Base-by-base conservation (phyloP, 2,888 invertebrate genomes). In the Amphipoea lucens region DNA sequence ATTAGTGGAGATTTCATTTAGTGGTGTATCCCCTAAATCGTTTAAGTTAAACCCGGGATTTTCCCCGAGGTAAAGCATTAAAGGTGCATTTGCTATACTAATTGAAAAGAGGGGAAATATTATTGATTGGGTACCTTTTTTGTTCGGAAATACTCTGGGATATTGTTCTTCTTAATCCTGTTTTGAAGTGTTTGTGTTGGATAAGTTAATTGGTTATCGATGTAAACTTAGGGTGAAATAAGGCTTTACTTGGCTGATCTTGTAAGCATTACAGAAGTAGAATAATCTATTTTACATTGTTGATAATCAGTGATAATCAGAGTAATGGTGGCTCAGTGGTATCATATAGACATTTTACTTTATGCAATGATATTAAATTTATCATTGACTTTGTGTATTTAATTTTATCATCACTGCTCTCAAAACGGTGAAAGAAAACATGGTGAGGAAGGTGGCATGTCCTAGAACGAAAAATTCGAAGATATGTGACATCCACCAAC, bases 21-120 rank as follows among this genome's bases (percentile, higher is more conserved):
- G 93, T 92, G 89, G 80, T 14, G 79, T 86, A 90, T 93, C 94
- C 94, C 95, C 95, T 92, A 94, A 95, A 96, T 94, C 95, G 95
- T 93, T 96, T 94, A 94, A 95, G 95, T 94, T 95, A 93, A 93
- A 92, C 90, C 91, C 87, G 90, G 93, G 92, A 91, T 94, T 84
- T 95, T 94, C 95, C 93, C 93, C 91, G 85, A 90, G 91, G 92
- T 92, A 92, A 92, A 91, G 93, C 93, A 94, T 95, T 94, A 94
- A 94, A 95, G 94, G 95, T 95, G 95, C 95, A 95, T 96, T 96
- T 94, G 92, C 90, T 92, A 89, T 90, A 94, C 95, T 96, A 96
- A 96, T 96, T 96, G 95, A 95, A 96, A 93, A 91, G 92, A 93
- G 93, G 94, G 93, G 91, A 90, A 89, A 90, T 92, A 90, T 90